Percentiles rank a stretch among this genome's conserved stretches.
phyloP scores from a whole-genome alignment of 1,140 invertebrate species.

The Nasonia vitripennis region DNA sequence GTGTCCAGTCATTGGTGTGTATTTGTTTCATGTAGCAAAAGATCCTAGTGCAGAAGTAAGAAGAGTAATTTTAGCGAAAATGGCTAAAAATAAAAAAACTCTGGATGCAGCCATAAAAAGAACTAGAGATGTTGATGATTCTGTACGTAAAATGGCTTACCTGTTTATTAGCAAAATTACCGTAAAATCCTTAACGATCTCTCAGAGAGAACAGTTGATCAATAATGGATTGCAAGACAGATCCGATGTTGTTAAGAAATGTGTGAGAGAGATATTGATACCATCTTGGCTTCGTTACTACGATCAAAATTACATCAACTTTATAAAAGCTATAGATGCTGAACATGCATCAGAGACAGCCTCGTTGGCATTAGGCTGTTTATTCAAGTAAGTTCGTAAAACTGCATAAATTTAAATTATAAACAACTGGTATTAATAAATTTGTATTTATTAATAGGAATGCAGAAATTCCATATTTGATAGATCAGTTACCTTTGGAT shows the following conservation, averaged over 20 bases:
- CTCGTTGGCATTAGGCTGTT: slow-evolving; percentile 57
- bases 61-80: slow-evolving; percentile 66
- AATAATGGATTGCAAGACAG: slow-evolving; percentile 81
- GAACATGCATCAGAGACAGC: slow-evolving; percentile 66
- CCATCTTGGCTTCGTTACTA: slow-evolving; percentile 81
- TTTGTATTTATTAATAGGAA: slow-evolving; percentile 51
- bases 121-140: slow-evolving; percentile 84
- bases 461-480: slow-evolving; percentile 55
- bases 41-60: slow-evolving; percentile 83
- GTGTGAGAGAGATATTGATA: slow-evolving; percentile 75
- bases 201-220: slow-evolving; percentile 80
- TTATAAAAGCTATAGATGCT: slow-evolving; percentile 79
- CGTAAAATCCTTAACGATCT: slow-evolving; percentile 81
- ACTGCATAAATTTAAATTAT: slow-evolving; percentile 19
- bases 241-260: slow-evolving; percentile 74
- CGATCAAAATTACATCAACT: slow-evolving; percentile 77
- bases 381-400: slow-evolving; percentile 63
- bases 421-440: not conserved
- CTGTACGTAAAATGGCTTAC: slow-evolving; percentile 84
- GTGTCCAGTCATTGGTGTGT: slow-evolving; percentile 87
- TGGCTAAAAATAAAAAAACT: slow-evolving; percentile 70
- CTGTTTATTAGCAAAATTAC: slow-evolving; percentile 82
- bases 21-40: slow-evolving; percentile 84
- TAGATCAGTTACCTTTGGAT: slow-evolving; percentile 63
- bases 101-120: slow-evolving; percentile 79